These are phyloP conservation scores for Idris sp. DNA, from an alignment of 1,140 invertebrate genomes.

Conservation along the genomic window DNA sequence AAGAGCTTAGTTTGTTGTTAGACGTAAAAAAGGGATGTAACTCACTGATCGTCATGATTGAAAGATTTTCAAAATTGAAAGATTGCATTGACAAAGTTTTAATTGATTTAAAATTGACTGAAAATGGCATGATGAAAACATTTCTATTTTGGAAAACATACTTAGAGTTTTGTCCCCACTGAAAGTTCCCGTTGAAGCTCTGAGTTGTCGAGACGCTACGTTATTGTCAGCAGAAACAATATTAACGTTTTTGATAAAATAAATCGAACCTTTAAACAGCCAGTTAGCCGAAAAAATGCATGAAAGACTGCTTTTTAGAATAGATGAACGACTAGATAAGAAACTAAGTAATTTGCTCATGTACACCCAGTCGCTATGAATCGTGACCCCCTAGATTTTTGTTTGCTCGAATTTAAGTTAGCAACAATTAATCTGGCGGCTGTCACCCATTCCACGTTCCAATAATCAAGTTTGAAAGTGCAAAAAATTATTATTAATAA, in stretches of 20 bases:
- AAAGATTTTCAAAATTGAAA: conserved; percentile 19
- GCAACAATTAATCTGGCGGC: too few relatives aligned
- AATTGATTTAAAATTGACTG: conserved; percentile 20
- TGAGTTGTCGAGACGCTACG: conserved; percentile 14
- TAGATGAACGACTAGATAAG: conserved; percentile 13
- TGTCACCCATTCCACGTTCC: too few relatives aligned
- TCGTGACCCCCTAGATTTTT: too few relatives aligned
- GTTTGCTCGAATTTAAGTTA: too few relatives aligned
- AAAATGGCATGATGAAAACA: conserved; percentile 14
- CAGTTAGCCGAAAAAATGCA: conserved; percentile 6
- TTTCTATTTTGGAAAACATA: conserved; percentile 5
- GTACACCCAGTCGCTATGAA: too few relatives aligned
- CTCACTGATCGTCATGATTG: conserved; percentile 6
- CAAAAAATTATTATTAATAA: too few relatives aligned
- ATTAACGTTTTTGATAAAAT: conserved; percentile 11
- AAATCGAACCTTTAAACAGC: conserved; percentile 1
- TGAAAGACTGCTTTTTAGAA: neutral
- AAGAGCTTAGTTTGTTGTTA: conserved; percentile 22
- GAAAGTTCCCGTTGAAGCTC: conserved; percentile 12
- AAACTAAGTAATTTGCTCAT: conserved; percentile 9
- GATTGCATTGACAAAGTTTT: conserved; percentile 20
- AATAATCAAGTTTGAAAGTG: too few relatives aligned
- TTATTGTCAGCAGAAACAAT: conserved; percentile 15
- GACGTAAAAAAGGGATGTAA: conserved; percentile 16
- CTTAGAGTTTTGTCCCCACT: conserved; percentile 14